Conservation (phyloP, 2,797 vertebrate species). For the Sebastes minor region DNA sequence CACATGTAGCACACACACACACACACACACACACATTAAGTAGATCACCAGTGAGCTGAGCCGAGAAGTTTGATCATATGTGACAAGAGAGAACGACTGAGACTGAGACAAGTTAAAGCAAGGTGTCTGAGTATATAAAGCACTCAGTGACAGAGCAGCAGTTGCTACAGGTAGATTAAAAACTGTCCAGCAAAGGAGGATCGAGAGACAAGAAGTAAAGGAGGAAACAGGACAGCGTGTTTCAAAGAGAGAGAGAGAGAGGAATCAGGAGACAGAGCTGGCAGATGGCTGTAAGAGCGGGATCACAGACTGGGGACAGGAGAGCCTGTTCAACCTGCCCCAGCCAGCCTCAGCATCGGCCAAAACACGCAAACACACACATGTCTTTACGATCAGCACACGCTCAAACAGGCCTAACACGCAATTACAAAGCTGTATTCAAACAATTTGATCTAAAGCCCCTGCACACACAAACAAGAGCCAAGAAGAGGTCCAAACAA, state of each 20-base stretch:
- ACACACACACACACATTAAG: background rate
- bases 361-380: background rate
- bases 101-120: background rate
- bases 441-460: slow-evolving; percentile 13
- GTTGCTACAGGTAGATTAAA: background rate
- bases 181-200: background rate
- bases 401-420: background rate
- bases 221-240: slow-evolving; percentile 1
- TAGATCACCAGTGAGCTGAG: background rate
- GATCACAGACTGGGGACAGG: slow-evolving; percentile 61
- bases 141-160: background rate
- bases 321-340: slow-evolving; percentile 58
- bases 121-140: background rate
- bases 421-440: background rate
- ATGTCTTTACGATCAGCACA: background rate
- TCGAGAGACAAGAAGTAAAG: background rate
- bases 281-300: slow-evolving; percentile 71
- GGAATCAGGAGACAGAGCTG: slow-evolving; percentile 38
- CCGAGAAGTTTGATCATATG: background rate
- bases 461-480: background rate
- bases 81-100: background rate
- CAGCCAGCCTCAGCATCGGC: slow-evolving; percentile 24
- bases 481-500: background rate
- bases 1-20: background rate
- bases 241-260: background rate